Percentiles rank a stretch among this genome's conserved stretches.
Conservation (phyloP, 2,113 vertebrate species). For the Formicarius rufipectus region DNA sequence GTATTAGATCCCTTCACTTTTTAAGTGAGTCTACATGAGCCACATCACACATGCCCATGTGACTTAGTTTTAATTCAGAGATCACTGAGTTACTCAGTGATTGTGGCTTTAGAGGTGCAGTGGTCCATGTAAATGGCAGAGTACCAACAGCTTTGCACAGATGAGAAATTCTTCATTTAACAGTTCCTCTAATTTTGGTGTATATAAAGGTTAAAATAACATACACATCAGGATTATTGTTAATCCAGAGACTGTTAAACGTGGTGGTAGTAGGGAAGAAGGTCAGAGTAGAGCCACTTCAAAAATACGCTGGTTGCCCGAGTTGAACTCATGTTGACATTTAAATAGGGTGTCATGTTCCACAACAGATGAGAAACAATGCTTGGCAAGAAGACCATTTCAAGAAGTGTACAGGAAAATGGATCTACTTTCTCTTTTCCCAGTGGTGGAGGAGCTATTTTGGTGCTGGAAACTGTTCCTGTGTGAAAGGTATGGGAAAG, state of each 20-base stretch:
- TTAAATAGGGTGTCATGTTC: slow-evolving; percentile 66
- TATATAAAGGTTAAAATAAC: slow-evolving; percentile 38
- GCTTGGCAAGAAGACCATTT: slow-evolving; percentile 59
- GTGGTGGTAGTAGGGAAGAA: not conserved
- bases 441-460: slow-evolving; percentile 62
- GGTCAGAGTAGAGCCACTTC: not conserved
- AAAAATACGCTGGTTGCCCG: slow-evolving; percentile 16
- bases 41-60: accelerated
- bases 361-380: slow-evolving; percentile 63
- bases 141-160: not conserved
- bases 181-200: slow-evolving; percentile 11
- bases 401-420: slow-evolving; percentile 62
- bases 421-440: slow-evolving; percentile 68
- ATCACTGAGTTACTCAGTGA: not conserved
- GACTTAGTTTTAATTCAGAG: not conserved
- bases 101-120: not conserved
- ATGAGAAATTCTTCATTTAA: slow-evolving; percentile 12
- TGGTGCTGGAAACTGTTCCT: slow-evolving; percentile 54
- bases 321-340: slow-evolving; percentile 64
- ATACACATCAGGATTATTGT: not conserved
- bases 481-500: slow-evolving; percentile 47
- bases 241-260: slow-evolving; percentile 40
- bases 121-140: not conserved
- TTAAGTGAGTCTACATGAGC: not conserved
- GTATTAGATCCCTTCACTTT: not conserved